These are phyloP conservation scores for Elgaria multicarinata DNA, from an alignment of 2,113 vertebrate species.

Conservation along the genomic window DNA sequence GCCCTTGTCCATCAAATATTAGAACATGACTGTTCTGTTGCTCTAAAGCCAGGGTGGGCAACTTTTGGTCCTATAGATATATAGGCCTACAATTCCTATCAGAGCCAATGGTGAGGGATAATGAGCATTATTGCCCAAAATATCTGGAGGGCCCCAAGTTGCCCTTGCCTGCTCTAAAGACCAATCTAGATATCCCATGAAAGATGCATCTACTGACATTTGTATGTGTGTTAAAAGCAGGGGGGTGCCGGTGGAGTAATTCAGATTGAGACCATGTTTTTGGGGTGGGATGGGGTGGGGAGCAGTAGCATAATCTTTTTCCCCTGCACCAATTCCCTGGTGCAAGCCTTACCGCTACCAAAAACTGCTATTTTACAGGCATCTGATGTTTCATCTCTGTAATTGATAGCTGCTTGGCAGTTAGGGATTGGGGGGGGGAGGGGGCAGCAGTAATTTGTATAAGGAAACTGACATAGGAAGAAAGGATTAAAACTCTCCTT, in stretches of 20 bases:
- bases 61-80: too few species aligned
- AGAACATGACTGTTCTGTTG: background rate
- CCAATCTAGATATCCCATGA: background rate
- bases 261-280: too few species aligned
- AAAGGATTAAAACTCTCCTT: background rate
- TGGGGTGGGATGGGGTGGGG: too few species aligned
- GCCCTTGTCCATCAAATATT: background rate
- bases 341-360: background rate
- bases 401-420: background rate
- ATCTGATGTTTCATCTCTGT: background rate
- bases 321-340: background rate
- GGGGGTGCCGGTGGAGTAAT: too few species aligned
- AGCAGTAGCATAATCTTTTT: too few species aligned
- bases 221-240: too few species aligned
- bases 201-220: background rate
- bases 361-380: background rate
- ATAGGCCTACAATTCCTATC: too few species aligned
- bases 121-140: too few species aligned
- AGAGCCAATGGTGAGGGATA: too few species aligned
- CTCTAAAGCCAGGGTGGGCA: too few species aligned
- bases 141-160: too few species aligned
- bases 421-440: background rate
- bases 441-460: background rate
- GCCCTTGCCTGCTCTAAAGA: too few species aligned
- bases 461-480: background rate